Evolutionary conservation across 2,797 vertebrate species (phyloP), one percentile per base, ranked within the genome.

Genomic region (Platalea minor): DNA sequence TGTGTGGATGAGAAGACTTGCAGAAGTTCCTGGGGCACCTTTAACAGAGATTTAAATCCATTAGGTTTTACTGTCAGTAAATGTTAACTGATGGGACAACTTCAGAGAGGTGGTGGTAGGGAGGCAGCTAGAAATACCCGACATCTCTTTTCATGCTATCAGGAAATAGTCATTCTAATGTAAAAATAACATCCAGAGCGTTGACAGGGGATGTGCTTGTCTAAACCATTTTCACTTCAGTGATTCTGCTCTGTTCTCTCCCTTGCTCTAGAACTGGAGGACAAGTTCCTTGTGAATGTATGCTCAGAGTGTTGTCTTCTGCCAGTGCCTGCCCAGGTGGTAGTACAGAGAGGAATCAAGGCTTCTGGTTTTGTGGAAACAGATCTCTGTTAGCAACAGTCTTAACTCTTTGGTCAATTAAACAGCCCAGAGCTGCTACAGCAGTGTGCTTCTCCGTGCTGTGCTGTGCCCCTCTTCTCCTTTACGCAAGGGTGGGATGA

Each of bases 401-500:
- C 35, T 33, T 33, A 50, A 48, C 35, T 43, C 15, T 37, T 64
- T 28, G 26, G 70, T 26, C 53, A 20, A 8, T n/a, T 13, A 6
- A 21, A 4, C 20, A 82, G 39, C 63, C 17, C 5, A 0, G 45
- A 76, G 73, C 73, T 31, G 45, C 20, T 45, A 0, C 48, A 67
- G 46, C 4, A 3, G 10, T 16, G 31, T 39, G 72, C 31, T 16
- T 9, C 57, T 45, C 75, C 2, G 1, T 46, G 29, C 37, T 56
- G 13, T 26, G 53, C 53, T 53, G 9, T 50, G 70, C 37, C n/a
- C 35, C 48, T 50, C 15, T 17, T 21, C 29, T 14, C 8, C 35
- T 18, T 15, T 4, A 19, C 2, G 0, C 56, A 14, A 13, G 13
- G 7, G 20, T 29, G 50, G 54, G 10, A 2, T 1, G 37, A 12